Conservation (phyloP, 2,888 invertebrate species). For the Parochlus steinenii region DNA sequence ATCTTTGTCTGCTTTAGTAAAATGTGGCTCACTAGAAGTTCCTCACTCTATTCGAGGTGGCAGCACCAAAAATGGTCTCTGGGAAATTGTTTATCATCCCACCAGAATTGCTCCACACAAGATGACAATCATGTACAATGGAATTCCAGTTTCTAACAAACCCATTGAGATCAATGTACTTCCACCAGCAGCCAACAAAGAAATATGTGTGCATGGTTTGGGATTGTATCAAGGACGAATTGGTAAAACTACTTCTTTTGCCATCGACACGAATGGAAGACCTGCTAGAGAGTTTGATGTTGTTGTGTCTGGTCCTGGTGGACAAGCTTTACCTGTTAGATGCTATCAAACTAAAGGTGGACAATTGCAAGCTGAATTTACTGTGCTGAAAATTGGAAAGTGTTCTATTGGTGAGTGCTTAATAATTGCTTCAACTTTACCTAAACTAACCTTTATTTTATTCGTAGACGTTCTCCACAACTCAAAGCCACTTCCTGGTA, state of each 20-base stretch:
- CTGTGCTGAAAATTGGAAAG: constrained; percentile 57
- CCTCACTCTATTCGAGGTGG: constrained; percentile 68
- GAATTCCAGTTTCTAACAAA: constrained; percentile 45
- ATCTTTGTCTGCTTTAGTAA: constrained; percentile 60
- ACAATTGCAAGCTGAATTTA: constrained; percentile 85
- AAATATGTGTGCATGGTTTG: constrained; percentile 53
- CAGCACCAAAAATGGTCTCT: constrained; percentile 48
- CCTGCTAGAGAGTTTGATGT: constrained; percentile 83
- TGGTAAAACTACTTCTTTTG: constrained; percentile 68
- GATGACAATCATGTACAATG: constrained; percentile 73
- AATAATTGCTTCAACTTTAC: neutral
- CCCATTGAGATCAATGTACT: constrained; percentile 39
- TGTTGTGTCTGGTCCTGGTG: constrained; percentile 66
- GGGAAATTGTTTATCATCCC: constrained; percentile 79
- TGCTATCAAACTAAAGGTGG: constrained; percentile 96
- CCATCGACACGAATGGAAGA: constrained; percentile 72
- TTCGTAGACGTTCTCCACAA: constrained; percentile 73
- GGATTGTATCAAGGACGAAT: constrained; percentile 76
- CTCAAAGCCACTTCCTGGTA: constrained; percentile 78
- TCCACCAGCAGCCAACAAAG: constrained; percentile 51
- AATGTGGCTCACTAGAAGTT: constrained; percentile 65
- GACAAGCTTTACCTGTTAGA: constrained; percentile 68
- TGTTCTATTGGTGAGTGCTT: constrained; percentile 41
- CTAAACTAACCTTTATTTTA: constrained; percentile 7
- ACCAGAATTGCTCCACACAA: constrained; percentile 74